These are phyloP conservation scores for Oryzias dopingdopingensis DNA, from an alignment of 2,797 vertebrate species.

Conservation along the genomic window DNA sequence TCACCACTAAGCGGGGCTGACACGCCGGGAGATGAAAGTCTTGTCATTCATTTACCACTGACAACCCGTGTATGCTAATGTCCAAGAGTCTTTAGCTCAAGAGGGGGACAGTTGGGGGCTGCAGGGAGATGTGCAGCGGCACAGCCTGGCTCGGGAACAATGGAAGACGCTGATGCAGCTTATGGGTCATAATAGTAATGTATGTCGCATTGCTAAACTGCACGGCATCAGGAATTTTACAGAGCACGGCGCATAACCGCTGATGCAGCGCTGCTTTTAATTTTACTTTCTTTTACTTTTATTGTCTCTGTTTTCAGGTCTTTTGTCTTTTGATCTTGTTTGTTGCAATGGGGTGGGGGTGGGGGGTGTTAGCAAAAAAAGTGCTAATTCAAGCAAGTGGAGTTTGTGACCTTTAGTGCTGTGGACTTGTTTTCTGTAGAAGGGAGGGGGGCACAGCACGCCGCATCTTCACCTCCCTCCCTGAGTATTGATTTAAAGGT, in stretches of 20 bases:
- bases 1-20: constrained; percentile 72
- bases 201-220: constrained; percentile 23
- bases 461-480: not conserved
- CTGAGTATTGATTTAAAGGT: constrained; percentile 1
- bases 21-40: constrained; percentile 74
- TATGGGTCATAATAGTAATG: constrained; percentile 14
- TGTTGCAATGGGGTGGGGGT: not conserved
- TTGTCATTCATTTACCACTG: constrained; percentile 75
- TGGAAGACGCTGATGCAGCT: constrained; percentile 27
- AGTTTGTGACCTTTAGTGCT: constrained; percentile 8
- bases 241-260: constrained; percentile 2
- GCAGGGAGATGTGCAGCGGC: constrained; percentile 23
- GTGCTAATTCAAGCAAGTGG: constrained; percentile 13
- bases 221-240: constrained; percentile 18
- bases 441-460: not conserved
- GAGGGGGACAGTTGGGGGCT: constrained; percentile 41
- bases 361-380: constrained; percentile 1
- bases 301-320: constrained; percentile 4
- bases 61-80: constrained; percentile 76
- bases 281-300: constrained; percentile 9
- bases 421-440: constrained; percentile 2
- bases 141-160: constrained; percentile 16
- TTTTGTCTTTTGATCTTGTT: constrained; percentile 15
- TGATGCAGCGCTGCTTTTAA: constrained; percentile 16
- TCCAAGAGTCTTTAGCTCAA: constrained; percentile 68